Evolutionary conservation across 2,797 vertebrate species (phyloP).

Genomic region (Petrocephalus sullivani): DNA sequence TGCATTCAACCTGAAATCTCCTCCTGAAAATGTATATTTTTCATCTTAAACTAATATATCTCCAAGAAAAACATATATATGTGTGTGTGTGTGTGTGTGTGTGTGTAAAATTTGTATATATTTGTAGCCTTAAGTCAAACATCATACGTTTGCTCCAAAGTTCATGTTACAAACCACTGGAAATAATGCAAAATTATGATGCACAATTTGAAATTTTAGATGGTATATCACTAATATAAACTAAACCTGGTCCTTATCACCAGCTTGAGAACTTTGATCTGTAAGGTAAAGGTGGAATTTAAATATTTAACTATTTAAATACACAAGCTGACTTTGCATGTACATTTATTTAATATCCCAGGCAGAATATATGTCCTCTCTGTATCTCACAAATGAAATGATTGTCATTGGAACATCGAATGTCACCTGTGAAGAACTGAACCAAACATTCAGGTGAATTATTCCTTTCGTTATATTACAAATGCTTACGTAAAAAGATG

Average conservation of each 20-base stretch:
- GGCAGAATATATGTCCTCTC: background rate
- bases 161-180: too few species aligned
- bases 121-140: background rate
- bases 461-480: background rate
- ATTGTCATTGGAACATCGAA: background rate
- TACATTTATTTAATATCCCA: background rate
- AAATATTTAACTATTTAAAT: too few species aligned
- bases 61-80: background rate
- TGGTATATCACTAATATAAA: too few species aligned
- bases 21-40: background rate
- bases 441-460: background rate
- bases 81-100: background rate
- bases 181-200: too few species aligned
- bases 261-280: too few species aligned
- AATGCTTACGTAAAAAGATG: background rate
- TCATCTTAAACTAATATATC: background rate
- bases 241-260: too few species aligned
- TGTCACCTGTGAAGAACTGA: background rate
- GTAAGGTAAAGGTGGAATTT: too few species aligned
- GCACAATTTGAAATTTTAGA: too few species aligned
- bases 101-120: background rate
- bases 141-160: too few species aligned
- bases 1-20: background rate
- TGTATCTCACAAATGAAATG: background rate
- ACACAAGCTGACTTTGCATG: background rate